Base-by-base conservation (phyloP, 2,113 vertebrate species). In the Gobio gobio region DNA sequence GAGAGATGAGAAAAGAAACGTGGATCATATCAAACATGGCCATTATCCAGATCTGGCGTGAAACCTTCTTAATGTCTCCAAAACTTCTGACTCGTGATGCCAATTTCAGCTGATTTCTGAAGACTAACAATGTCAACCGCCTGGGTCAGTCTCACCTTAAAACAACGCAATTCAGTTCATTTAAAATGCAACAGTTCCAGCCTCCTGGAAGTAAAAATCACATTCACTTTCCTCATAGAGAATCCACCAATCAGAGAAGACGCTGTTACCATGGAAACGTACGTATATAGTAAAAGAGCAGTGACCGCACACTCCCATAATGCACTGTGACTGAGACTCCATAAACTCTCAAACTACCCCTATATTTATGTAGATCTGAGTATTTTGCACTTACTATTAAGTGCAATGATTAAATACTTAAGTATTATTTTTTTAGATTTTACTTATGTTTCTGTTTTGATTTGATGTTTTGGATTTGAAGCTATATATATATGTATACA, bases 1-100 rank as follows among this genome's bases (percentile, higher is more conserved):
- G 77, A 75, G 68, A 24, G 20, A 51, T 64, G 36, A 63, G 6
- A 68, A 13, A 58, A 40, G 56, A 79, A 79, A 26, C 13, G 0
- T 24, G 36, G 54, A 59, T 36, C 33, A 16, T 78, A 59, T 59
- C 5, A 78, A 78, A 24, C 16, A 5, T 79, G 77, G 68, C 54
- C 7, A 40, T 85, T 45, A n/a, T 66, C 78, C 56, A 86, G 66
- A 26, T 61, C 59, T 58, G 45, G 18, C 26, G 18, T 51, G 51
- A 51, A 24, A 64, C 68, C 20, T 26, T 61, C 56, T 8, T 10
- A 8, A 40, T 75, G n/a, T 75, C 24, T 51, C 12, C 5, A 1
- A 33, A 56, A 77, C 26, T 33, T 56, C 16, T 18, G 22, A 78
- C 77, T 78, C 40, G 1, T 10, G n/a, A 59, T 59, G 58, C 22